These are phyloP conservation scores for Pogoniulus pusillus DNA, from an alignment of 2,797 vertebrate species.

Conservation along the genomic window DNA sequence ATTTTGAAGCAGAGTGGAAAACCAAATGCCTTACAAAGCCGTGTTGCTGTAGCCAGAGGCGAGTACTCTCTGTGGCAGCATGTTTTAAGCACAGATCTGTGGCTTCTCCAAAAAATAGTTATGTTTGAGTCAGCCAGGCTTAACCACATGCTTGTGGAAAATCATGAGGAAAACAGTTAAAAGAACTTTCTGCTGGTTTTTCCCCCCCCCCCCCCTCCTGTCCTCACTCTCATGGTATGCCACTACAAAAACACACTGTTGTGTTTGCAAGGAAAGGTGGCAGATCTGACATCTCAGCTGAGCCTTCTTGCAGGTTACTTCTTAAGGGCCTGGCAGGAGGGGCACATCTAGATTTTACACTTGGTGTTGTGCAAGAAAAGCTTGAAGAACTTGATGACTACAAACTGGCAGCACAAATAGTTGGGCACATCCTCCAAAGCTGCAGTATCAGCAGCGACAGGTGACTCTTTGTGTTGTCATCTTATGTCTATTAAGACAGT, in stretches of 20 bases:
- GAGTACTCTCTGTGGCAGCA: accelerated
- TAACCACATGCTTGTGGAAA: background rate
- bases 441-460: accelerated
- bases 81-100: background rate
- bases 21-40: background rate
- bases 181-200: background rate
- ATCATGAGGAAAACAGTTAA: background rate
- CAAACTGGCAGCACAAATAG: accelerated
- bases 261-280: background rate
- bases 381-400: accelerated
- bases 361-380: accelerated
- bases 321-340: background rate
- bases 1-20: background rate
- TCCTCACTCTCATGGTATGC: background rate
- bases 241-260: background rate
- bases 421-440: background rate
- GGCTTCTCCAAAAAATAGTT: background rate
- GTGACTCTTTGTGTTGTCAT: background rate
- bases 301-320: background rate
- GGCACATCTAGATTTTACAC: accelerated
- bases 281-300: background rate
- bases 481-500: background rate
- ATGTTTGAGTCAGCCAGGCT: background rate
- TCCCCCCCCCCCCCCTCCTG: background rate
- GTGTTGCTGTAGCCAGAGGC: background rate